These are phyloP conservation scores for Zapus hudsonius DNA, from an alignment of 2,113 vertebrate genomes.

Conservation along the genomic window DNA sequence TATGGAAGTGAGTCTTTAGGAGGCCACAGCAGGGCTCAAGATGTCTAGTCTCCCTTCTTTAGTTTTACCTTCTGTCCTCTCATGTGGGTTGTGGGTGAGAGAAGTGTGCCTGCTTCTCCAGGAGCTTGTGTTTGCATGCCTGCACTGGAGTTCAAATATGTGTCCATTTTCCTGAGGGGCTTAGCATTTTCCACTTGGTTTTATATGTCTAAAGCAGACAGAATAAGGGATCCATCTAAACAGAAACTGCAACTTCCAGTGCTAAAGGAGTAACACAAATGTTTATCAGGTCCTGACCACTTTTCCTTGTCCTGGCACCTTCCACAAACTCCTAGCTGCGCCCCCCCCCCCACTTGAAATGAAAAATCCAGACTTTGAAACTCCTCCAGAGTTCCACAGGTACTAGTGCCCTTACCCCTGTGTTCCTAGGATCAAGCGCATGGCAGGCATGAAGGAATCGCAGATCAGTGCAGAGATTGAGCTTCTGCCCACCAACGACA, in stretches of 20 bases:
- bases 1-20: conserved; percentile 95
- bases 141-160: not conserved
- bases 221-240: not conserved
- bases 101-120: not conserved
- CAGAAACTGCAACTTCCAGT: not conserved
- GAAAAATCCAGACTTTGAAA: not conserved
- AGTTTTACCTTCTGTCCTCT: not conserved
- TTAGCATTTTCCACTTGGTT: not conserved
- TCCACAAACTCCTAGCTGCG: not conserved
- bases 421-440: conserved; percentile 95
- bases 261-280: conserved; percentile 9
- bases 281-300: not conserved
- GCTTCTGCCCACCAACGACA: conserved; percentile 98
- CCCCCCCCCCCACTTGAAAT: not conserved
- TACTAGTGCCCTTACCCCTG: conserved; percentile 27
- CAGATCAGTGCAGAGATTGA: conserved; percentile 99
- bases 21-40: not conserved
- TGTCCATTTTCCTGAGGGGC: not conserved
- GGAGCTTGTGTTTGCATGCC: not conserved
- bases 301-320: not conserved
- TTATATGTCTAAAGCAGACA: not conserved
- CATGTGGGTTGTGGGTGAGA: not conserved
- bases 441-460: conserved; percentile 99
- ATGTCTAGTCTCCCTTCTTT: not conserved
- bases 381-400: not conserved